Base-by-base conservation (phyloP, 1,140 invertebrate genomes). In the Drosophila lini region DNA sequence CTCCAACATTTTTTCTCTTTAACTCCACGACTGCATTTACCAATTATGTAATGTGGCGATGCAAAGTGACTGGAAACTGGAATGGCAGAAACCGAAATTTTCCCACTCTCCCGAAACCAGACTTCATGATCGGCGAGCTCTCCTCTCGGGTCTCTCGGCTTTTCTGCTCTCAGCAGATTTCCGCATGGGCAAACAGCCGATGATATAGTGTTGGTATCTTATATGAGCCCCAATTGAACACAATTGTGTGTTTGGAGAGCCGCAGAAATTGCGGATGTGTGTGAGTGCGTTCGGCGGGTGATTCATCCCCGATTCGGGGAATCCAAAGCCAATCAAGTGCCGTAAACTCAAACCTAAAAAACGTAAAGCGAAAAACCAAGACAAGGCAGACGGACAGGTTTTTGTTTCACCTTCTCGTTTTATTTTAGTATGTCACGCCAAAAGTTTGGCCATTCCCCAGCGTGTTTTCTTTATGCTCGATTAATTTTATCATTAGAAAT, bases 281-380 rank as follows among this genome's bases (percentile, higher is more conserved):
- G 25, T 16, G 52, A 22, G 50, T 53, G 34, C 19, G 52, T 36
- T 13, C 28, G 56, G 7, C 25, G 63, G 63, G 70, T 88, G 83
- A 88, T 68, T 88, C 83, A 88, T 70, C 10, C 19, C 11, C 38
- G 56, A 64, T 88, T 88, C 80, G 84, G 83, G 83, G 83, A 89
- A 89, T 83, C 82, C 81, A 69, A 84, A 82, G 69, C 70, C 58
- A 79, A 82, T 65, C 80, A 88, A 86, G 65, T 88, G 82, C 80
- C 59, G 55, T 52, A 53, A 78, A 53, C 52, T 19, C 15, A 53
- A 53, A 22, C 52, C 34, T 38, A 55, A 55, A 38, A 36, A 15
- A 38, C 52, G 52, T 55, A 38, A 55, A 71, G 48, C 62, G 47
- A 53, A 69, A 69, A 67, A 36, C 47, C 47, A 53, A 55, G 32